These are phyloP conservation scores for Rhodinocichla rosea DNA, from an alignment of 2,113 vertebrate species.

Conservation along the genomic window DNA sequence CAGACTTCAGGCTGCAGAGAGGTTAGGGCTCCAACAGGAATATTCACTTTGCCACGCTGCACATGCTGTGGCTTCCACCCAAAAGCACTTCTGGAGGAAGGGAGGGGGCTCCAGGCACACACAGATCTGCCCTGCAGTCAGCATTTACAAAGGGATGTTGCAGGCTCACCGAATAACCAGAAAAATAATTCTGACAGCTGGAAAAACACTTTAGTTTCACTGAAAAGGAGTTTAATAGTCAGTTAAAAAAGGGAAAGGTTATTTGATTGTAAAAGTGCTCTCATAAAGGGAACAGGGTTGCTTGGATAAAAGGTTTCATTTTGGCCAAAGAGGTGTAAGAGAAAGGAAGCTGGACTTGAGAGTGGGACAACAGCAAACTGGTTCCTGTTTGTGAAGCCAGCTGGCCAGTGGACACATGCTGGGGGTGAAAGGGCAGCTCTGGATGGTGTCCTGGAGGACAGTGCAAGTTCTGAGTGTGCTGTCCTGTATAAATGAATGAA, in stretches of 20 bases:
- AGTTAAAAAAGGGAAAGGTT: background rate
- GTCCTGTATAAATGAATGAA: background rate
- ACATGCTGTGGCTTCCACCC: slow-evolving; percentile 14
- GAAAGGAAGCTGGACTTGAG: background rate
- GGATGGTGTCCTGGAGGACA: background rate
- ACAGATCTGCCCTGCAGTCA: background rate
- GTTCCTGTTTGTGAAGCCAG: background rate
- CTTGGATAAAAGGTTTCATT: background rate
- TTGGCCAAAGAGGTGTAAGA: background rate
- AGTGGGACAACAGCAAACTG: background rate
- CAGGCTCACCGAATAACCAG: background rate
- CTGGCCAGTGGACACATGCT: background rate
- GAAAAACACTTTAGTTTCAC: slow-evolving; percentile 15
- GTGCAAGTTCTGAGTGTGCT: background rate
- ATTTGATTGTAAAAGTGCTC: background rate
- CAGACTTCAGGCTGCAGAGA: background rate
- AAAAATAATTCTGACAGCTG: slow-evolving; percentile 39
- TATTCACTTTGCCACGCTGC: background rate
- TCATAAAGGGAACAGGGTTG: background rate
- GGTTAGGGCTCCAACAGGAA: background rate
- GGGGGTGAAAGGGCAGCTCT: background rate
- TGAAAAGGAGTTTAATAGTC: background rate
- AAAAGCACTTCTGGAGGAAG: slow-evolving; percentile 41
- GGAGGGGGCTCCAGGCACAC: background rate
- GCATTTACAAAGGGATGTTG: slow-evolving; percentile 27